Conservation (phyloP, 2,797 vertebrate species). For the Squalus acanthias region DNA sequence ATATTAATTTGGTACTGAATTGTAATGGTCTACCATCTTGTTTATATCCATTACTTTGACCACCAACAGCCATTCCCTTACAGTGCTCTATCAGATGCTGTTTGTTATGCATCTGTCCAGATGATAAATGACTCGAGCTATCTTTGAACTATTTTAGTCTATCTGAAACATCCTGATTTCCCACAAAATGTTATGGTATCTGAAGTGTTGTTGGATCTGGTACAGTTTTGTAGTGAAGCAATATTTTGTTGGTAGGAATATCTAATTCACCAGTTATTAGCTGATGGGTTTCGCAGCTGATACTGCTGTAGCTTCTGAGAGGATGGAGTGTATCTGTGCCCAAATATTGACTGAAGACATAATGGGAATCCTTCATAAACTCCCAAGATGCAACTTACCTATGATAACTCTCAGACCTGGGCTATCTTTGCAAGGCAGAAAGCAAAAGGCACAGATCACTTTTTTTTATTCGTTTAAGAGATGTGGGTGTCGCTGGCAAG, state of each 20-base stretch:
- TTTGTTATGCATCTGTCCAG: not conserved
- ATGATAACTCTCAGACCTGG: not conserved
- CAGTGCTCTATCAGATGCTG: not conserved
- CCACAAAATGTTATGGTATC: not conserved
- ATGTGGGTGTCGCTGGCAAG: no score
- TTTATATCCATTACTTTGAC: not conserved
- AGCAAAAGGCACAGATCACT: not conserved
- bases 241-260: not conserved
- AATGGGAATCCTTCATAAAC: not conserved
- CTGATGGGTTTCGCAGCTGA: not conserved
- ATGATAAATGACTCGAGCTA: not conserved
- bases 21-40: not conserved
- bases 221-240: not conserved
- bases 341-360: not conserved
- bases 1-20: no score
- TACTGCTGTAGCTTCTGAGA: not conserved
- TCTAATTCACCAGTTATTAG: not conserved
- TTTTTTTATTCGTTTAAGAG: no score
- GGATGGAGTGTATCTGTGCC: not conserved
- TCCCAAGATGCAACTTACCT: not conserved
- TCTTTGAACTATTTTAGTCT: not conserved
- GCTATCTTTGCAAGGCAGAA: not conserved
- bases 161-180: not conserved
- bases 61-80: not conserved
- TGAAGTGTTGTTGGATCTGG: not conserved